Base-by-base conservation (phyloP, 2,797 vertebrate species). In the Amblyraja radiata region DNA sequence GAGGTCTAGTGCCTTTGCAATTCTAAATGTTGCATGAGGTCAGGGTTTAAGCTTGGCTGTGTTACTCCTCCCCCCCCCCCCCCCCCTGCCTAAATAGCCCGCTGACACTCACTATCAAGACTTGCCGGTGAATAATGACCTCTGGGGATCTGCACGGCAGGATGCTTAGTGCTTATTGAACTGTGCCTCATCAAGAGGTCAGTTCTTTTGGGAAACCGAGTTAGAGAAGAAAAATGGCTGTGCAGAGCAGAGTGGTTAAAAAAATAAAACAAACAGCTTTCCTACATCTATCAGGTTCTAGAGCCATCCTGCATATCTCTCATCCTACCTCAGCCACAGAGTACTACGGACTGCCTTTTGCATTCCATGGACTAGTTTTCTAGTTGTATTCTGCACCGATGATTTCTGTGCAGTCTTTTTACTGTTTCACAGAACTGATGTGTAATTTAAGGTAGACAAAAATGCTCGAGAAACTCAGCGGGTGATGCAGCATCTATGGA, bases 151-250 rank as follows among this genome's bases (percentile, higher is more conserved):
- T 61, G 14, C 14, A 65, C 14, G 84, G 84, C 84, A 88, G 61
- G 84, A 88, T 88, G 84, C 61, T 88, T 88, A 88, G 61, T 88
- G 28, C 84, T 88, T 65, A 88, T 88, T 88, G 84, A 88, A 88
- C 84, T 88, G 61, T 88, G 32, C 84, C 84, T 65, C 84, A 36
- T 65, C n/a, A 88, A 88, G 84, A 68, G 84, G 84, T 88, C 61
- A 88, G 16, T 65, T n/a, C 84, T 88, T 88, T 88, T 16, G 84
- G 84, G 84, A 88, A 84, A 65, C 25, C 6, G 16, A n/a, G 84
- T 63, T 54, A 63, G 54, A 86, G 83, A 58, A 28, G 61, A 88
- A 88, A 88, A 88, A 21, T 88, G 61, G 61, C 6, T 74, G 71
- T 74, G 18, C 71, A 88, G 28, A 21, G n/a, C 28, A 65, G 36